Evolutionary conservation across 1,140 invertebrate species (phyloP).

Genomic region (Dreissena rostriformis): DNA sequence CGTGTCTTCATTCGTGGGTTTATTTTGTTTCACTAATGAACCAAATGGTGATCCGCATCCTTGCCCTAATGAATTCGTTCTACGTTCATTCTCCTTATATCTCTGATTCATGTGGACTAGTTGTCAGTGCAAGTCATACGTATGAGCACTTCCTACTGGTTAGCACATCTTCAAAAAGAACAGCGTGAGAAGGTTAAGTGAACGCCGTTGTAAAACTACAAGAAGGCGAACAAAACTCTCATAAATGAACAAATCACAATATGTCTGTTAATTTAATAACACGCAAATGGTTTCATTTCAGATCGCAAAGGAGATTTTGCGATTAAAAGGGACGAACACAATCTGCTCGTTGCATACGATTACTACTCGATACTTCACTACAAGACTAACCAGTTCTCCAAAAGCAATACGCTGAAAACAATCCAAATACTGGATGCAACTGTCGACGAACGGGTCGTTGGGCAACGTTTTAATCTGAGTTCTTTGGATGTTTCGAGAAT

Average conservation of each 20-base stretch:
- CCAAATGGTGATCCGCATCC: too few species aligned
- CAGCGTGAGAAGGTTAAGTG: not conserved
- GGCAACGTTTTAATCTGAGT: constrained; percentile 24
- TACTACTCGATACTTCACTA: constrained; percentile 52
- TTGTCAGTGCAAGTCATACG: not conserved
- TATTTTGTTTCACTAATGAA: too few species aligned
- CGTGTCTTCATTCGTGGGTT: too few species aligned
- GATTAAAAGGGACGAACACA: constrained; percentile 12
- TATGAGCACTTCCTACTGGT: not conserved
- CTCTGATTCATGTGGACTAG: too few species aligned
- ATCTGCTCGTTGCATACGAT: constrained; percentile 20
- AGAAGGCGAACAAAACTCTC: not conserved
- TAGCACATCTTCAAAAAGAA: not conserved
- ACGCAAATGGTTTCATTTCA: constrained; percentile 1
- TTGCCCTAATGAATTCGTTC: too few species aligned
- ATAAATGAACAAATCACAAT: not conserved
- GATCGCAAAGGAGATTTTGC: constrained; percentile 25
- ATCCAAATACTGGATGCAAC: constrained; percentile 3
- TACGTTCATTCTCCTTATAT: too few species aligned
- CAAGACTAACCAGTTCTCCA: constrained; percentile 48
- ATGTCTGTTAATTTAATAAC: not conserved
- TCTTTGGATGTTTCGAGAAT: constrained; percentile 23
- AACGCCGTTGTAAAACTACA: not conserved
- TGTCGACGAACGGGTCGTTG: constrained; percentile 18
- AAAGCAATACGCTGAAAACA: not conserved